Conservation (phyloP, 2,113 vertebrate genomes). For the Fregetta grallaria region DNA sequence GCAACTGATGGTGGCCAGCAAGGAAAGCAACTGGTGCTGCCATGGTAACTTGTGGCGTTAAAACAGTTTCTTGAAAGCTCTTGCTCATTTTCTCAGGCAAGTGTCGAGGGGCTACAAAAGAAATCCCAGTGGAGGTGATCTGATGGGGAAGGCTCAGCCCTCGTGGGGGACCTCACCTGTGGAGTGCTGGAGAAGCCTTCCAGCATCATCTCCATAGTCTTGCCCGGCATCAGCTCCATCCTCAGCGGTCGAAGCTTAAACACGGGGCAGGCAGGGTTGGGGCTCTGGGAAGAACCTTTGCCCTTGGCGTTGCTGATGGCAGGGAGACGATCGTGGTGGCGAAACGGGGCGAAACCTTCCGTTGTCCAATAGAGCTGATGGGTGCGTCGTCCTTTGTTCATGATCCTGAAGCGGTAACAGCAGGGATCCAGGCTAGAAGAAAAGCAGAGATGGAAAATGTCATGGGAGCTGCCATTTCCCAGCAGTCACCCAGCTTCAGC, state of each 20-base stretch:
- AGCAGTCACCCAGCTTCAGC: neutral
- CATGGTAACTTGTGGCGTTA: slow-evolving; percentile 5
- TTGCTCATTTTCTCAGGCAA: neutral
- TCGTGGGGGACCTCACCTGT: slow-evolving; percentile 68
- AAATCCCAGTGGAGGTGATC: neutral
- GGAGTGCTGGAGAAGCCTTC: slow-evolving; percentile 74
- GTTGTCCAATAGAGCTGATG: slow-evolving; percentile 82
- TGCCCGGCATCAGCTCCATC: slow-evolving; percentile 78
- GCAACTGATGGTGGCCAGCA: slow-evolving; percentile 7
- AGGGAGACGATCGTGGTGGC: neutral
- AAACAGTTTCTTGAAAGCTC: neutral
- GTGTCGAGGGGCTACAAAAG: neutral
- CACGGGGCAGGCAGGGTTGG: neutral
- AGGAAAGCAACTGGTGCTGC: slow-evolving; percentile 30
- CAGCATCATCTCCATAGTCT: slow-evolving; percentile 75
- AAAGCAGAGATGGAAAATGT: neutral
- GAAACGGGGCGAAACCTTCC: slow-evolving; percentile 39
- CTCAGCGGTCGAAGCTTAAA: slow-evolving; percentile 76
- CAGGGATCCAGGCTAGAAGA: slow-evolving; percentile 71
- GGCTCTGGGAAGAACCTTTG: neutral
- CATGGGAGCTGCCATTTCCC: neutral
- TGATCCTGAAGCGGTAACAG: slow-evolving; percentile 80
- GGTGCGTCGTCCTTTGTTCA: slow-evolving; percentile 76
- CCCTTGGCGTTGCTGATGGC: neutral
- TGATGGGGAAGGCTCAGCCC: neutral